phyloP scores from a whole-genome alignment of 2,113 vertebrate species.

The Andinoacara biseriatus region DNA sequence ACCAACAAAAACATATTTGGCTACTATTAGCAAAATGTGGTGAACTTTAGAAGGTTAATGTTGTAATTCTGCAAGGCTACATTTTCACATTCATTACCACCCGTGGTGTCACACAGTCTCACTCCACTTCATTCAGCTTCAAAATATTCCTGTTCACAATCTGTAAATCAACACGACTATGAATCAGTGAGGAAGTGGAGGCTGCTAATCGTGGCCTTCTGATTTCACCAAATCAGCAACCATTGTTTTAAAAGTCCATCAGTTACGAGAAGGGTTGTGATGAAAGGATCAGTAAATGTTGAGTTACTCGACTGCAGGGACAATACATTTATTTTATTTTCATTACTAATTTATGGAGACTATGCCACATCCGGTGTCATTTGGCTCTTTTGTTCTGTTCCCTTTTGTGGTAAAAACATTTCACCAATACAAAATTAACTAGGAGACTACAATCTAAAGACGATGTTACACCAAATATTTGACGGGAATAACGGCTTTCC shows the following conservation, averaged over 20 bases:
- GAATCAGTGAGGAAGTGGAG: background rate
- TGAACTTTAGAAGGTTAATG: background rate
- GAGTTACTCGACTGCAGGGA: background rate
- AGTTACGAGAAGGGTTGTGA: no score
- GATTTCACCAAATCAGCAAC: background rate
- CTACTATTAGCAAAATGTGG: background rate
- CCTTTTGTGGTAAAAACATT: background rate
- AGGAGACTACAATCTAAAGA: background rate
- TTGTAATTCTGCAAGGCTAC: background rate
- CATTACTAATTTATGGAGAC: background rate
- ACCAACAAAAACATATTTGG: background rate
- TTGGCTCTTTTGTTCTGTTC: background rate
- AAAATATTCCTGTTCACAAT: background rate
- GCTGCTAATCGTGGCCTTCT: background rate
- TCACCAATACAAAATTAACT: rapidly evolving
- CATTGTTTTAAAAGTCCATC: background rate
- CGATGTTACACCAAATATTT: background rate
- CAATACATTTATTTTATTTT: background rate
- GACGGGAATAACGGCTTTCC: background rate
- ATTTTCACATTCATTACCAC: background rate
- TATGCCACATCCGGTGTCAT: background rate
- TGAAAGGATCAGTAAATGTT: background rate
- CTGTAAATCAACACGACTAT: background rate
- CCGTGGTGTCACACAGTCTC: background rate
- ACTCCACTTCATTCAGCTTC: background rate